Evolutionary conservation across 2,888 invertebrate species (phyloP), one percentile per base, ranked within the genome.

Genomic region (Linnaemya vulpina): DNA sequence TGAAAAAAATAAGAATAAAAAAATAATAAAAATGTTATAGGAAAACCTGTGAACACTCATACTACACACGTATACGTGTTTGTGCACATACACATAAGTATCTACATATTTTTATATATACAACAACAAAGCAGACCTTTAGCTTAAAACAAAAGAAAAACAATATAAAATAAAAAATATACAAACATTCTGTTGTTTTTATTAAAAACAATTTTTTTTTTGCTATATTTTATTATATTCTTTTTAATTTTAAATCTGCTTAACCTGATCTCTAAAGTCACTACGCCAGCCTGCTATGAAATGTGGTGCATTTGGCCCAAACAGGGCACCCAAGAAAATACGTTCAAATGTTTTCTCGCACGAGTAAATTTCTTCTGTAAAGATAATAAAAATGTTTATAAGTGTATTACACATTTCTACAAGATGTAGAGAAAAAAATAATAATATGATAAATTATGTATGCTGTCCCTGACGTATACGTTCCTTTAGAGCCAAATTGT

Each of bases 241-340:
- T 20, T 68, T 40, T 13, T 22, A 25, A 17, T 25, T 40, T 22
- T 25, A 68, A 84, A 83, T 49, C 38, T 43, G 70, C 87, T 88
- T 86, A 86, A 92, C 92, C 90, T 93, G 92, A 89, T 95, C 95
- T 87, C 94, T 94, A 89, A 96, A 97, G 91, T 97, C 97, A 87
- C 97, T 96, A 89, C 96, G 96, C 97, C 97, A 97, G 5, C 97
- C 97, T 0, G 96, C 96, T 86, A 97, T 93, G 87, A 96, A 96
- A 89, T 96, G 96, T 0, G 97, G 96, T 1, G 96, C 96, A 89
- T 95, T 94, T 40, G 95, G 95, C 0, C 97, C 97, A 88, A 97
- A 96, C 84, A 97, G 94, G 11, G 97, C 96, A 3, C 97, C 97
- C 89, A 95, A 91, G 90, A 96, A 93, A 53, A 95, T 93, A 53